Evolutionary conservation across 2,797 vertebrate species (phyloP).

Genomic region (Huso huso): DNA sequence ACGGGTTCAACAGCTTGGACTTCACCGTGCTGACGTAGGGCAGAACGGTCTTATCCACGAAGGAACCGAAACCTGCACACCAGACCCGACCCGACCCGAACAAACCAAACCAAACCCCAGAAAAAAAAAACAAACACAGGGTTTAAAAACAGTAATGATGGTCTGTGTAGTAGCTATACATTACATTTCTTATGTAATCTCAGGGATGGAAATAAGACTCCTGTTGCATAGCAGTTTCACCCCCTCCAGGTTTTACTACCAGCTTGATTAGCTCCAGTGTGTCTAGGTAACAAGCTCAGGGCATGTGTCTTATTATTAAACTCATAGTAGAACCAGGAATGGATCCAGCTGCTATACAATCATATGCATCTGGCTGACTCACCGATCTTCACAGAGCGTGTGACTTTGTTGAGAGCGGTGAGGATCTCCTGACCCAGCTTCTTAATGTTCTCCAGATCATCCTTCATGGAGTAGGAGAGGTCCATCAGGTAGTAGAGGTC

Average conservation of each 20-base stretch:
- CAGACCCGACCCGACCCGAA: neutral
- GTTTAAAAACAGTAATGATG: too few species aligned
- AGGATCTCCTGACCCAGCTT: slow-evolving; percentile 56
- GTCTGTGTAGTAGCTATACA: too few species aligned
- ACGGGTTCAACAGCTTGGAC: slow-evolving; percentile 46
- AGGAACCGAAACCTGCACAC: slow-evolving; percentile 62
- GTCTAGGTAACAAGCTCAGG: too few species aligned
- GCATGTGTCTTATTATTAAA: too few species aligned
- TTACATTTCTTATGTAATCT: too few species aligned
- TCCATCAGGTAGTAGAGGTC: slow-evolving; percentile 76
- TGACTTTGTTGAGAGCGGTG: slow-evolving; percentile 39
- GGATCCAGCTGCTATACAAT: too few species aligned
- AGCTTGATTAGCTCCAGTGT: too few species aligned
- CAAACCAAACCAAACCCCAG: neutral
- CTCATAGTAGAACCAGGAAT: too few species aligned
- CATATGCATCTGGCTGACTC: slow-evolving; percentile 14
- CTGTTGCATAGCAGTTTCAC: too few species aligned
- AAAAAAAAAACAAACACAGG: neutral
- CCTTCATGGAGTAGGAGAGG: slow-evolving; percentile 69
- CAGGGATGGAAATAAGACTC: too few species aligned
- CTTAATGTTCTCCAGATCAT: slow-evolving; percentile 65
- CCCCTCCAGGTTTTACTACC: too few species aligned
- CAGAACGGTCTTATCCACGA: slow-evolving; percentile 66
- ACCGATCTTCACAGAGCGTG: slow-evolving; percentile 55
- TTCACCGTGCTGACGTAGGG: slow-evolving; percentile 59